Base-by-base conservation (phyloP, 2,888 invertebrate species). In the Sacculina carcini region DNA sequence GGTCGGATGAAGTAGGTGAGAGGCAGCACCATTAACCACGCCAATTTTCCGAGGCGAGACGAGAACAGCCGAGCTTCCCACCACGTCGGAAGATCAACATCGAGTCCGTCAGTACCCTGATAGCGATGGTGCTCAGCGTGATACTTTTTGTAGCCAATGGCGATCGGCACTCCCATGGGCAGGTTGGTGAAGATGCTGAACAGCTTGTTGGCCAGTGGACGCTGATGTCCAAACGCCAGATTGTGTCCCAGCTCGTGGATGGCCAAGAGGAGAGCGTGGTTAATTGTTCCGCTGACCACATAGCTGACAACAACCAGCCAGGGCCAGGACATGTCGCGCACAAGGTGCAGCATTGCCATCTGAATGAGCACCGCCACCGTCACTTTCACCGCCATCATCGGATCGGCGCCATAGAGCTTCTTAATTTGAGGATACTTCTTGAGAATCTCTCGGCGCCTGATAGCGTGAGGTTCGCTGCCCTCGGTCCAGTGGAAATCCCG, bases 231-330 rank as follows among this genome's bases (percentile, higher is more conserved):
- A 65, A 94, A 98, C 0, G 94, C 96, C 59, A 94, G 70, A 67
- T 90, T 94, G 67, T 99, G 98, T 0, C 92, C 74, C 55, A 96
- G 89, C 70, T 98, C 98, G 65, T 98, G 98, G 51, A 98, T 82
- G 1, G 94, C 98, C 60, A 92, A 68, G 77, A 85, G 86, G 48
- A 94, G 71, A 0, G 89, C 81, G 66, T 94, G 94, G 67, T 92
- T 94, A 59, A 94, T 80, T 31, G 89, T 82, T 6, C 98, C 98
- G 0, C 96, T 94, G 63, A 94, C 83, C 65, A 79, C 84, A 65
- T 99, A 98, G 0, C 86, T 85, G 40, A 81, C 66, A 6, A 90
- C 58, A 10, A 92, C 59, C 21, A 86, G 67, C 52, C 76, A 66
- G 0, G 77, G 73, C 85, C 92, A 96, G 56, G 80, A 79, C 57